Percentiles rank a stretch among this genome's conserved stretches.
These are phyloP conservation scores for Pachliopta kotzebuea DNA, from an alignment of 2,888 invertebrate species.

Conservation along the genomic window DNA sequence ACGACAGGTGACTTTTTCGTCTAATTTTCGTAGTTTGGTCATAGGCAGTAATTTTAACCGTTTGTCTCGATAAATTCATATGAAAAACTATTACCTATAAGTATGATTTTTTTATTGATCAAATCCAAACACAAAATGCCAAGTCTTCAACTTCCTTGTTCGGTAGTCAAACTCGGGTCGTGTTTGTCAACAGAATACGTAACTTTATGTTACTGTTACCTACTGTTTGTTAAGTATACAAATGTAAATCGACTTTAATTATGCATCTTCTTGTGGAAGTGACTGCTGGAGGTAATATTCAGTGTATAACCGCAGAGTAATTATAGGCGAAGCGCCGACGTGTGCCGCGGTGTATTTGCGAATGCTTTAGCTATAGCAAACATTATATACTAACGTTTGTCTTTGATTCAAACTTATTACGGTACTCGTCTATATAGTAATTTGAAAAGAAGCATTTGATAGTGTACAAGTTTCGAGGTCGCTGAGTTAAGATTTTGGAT, in stretches of 20 bases:
- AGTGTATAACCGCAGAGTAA: conserved; percentile 18
- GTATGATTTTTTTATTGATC: background rate
- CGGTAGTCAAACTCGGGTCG: conserved; percentile 2
- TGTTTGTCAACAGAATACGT: conserved; percentile 12
- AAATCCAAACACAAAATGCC: background rate
- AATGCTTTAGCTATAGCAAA: conserved; percentile 17
- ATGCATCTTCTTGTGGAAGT: conserved; percentile 22
- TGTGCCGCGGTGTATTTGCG: conserved; percentile 13
- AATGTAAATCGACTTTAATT: conserved; percentile 25
- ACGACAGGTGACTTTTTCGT: too few species aligned
- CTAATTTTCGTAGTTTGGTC: too few species aligned
- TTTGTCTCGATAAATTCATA: too few species aligned
- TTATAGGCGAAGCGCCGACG: conserved; percentile 19
- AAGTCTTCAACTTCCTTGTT: background rate
- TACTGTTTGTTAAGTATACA: conserved; percentile 21
- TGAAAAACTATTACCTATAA: too few species aligned
- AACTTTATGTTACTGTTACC: conserved; percentile 12
- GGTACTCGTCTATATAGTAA: conserved; percentile 9
- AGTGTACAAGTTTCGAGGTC: background rate
- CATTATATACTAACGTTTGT: conserved; percentile 12
- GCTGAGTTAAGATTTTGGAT: too few species aligned
- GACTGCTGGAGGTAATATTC: conserved; percentile 21
- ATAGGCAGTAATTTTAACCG: too few species aligned
- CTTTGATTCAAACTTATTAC: conserved; percentile 14
- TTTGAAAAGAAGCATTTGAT: background rate